These are phyloP conservation scores for Murina feae DNA, from an alignment of 2,113 vertebrate genomes.

Conservation along the genomic window DNA sequence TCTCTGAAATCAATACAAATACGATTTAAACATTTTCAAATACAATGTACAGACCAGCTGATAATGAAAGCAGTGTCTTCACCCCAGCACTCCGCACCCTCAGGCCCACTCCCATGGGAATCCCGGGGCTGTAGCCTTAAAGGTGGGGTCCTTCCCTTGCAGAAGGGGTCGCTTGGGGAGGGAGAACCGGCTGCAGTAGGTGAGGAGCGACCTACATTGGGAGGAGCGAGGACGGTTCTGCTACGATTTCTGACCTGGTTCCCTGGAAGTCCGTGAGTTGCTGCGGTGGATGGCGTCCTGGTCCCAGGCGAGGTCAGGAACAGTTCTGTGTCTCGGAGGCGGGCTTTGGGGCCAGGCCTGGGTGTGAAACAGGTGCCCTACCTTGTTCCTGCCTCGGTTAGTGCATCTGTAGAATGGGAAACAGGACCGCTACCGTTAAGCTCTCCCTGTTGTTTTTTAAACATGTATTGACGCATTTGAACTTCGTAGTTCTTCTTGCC, in stretches of 20 bases:
- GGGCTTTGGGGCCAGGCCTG: background rate
- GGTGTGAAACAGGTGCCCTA: background rate
- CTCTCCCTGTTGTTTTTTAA: background rate
- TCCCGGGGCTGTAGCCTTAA: background rate
- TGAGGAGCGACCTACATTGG: background rate
- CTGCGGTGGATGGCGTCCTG: rapidly evolving
- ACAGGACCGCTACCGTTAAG: background rate
- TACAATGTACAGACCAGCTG: background rate
- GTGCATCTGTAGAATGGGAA: background rate
- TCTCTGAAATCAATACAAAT: too few species aligned
- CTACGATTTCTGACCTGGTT: background rate
- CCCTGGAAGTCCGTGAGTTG: background rate
- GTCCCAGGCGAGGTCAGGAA: background rate
- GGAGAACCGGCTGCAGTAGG: background rate
- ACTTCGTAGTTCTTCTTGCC: background rate
- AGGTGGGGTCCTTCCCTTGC: background rate
- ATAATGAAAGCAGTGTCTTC: background rate
- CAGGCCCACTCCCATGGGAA: background rate
- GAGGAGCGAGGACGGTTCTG: background rate
- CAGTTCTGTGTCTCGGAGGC: background rate
- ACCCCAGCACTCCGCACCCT: rapidly evolving
- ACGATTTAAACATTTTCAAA: too few species aligned
- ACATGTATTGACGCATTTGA: background rate
- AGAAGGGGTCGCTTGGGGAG: background rate
- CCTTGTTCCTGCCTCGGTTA: background rate